A percentile compares a stretch with the other conserved stretches of the same genome.
These are phyloP conservation scores for Reticulitermes lucifugus DNA, from an alignment of 2,888 invertebrate genomes.

Conservation along the genomic window DNA sequence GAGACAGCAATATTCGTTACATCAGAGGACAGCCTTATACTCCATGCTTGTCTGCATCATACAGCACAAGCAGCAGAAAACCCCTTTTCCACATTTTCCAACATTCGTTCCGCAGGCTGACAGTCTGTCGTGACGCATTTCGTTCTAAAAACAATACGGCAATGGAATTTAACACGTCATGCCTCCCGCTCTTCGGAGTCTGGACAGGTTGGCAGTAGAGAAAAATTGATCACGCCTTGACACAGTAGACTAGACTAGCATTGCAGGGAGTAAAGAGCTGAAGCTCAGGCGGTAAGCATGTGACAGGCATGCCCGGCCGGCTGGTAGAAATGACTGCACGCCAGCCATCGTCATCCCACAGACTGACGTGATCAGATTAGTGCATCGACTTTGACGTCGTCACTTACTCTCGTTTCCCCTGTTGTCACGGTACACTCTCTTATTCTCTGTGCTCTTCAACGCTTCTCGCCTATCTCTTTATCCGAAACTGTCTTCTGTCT, in stretches of 20 bases:
- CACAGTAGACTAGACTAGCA: slow-evolving; percentile 28
- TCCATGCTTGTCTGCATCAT: slow-evolving; percentile 35
- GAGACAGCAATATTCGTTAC: slow-evolving; percentile 30
- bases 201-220: slow-evolving; percentile 44
- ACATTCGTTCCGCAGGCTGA: slow-evolving; percentile 54
- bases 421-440: no score
- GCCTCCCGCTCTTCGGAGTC: slow-evolving; percentile 54
- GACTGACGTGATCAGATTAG: slow-evolving; percentile 19
- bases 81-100: slow-evolving; percentile 35
- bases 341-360: slow-evolving; percentile 23
- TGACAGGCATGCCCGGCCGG: neutral
- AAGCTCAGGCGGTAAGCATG: neutral
- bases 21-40: slow-evolving; percentile 18
- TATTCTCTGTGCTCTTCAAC: no score
- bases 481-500: no score
- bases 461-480: no score
- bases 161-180: slow-evolving; percentile 60
- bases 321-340: neutral
- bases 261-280: slow-evolving; percentile 2
- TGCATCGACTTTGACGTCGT: slow-evolving; percentile 21
- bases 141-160: slow-evolving; percentile 58
- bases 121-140: slow-evolving; percentile 60
- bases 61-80: neutral
- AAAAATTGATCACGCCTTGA: slow-evolving; percentile 48
- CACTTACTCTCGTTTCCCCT: neutral